Base-by-base conservation (phyloP, 2,113 vertebrate genomes). In the Noctilio leporinus region DNA sequence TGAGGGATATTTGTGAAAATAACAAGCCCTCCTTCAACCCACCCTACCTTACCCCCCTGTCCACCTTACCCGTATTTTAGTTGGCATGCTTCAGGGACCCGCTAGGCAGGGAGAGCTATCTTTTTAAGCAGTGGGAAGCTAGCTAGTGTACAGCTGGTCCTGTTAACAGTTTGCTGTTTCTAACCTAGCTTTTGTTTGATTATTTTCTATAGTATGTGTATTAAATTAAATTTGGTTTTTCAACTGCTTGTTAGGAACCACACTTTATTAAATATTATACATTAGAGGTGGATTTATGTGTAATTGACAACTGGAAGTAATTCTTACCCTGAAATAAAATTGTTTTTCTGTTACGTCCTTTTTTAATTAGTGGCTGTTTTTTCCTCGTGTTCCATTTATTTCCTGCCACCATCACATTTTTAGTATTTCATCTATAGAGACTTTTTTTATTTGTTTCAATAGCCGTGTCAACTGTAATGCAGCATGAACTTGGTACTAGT, bases 221-320 rank as follows among this genome's bases (percentile, higher is more conserved):
- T 89, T 86, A 86, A 90, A 45, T 95, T 33, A 84, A 89, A 76
- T 84, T 91, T 86, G 16, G 22, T 88, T 35, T 83, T 95, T 77
- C 65, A 88, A 65, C 47, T 87, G 43, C 28, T 70, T 93, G 11
- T 95, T 20, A 84, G 49, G 78, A 95, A 35, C 49, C 40, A 40
- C 4, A 35, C 1, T 89, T 84, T 69, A 15, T 91, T 86, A 73
- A 40, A 88, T 95, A 43, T 76, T 95, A 78, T 45, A 26, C 35
- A 33, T 45, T 53, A 72, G n/a, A 47, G 20, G 17, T 83, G 17
- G 30, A 75, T 47, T 51, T 93, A 14, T 91, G 10, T 87, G 16
- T 86, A 93, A 70, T 45, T 93, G 82, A 33, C 43, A 84, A 77
- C 19, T 73, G 22, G 76, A 84, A 86, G n/a, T 94, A 69, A 67